Evolutionary conservation across 2,113 vertebrate genomes (phyloP), one percentile per base, ranked within the genome.

Genomic region (Rhombomys opimus): DNA sequence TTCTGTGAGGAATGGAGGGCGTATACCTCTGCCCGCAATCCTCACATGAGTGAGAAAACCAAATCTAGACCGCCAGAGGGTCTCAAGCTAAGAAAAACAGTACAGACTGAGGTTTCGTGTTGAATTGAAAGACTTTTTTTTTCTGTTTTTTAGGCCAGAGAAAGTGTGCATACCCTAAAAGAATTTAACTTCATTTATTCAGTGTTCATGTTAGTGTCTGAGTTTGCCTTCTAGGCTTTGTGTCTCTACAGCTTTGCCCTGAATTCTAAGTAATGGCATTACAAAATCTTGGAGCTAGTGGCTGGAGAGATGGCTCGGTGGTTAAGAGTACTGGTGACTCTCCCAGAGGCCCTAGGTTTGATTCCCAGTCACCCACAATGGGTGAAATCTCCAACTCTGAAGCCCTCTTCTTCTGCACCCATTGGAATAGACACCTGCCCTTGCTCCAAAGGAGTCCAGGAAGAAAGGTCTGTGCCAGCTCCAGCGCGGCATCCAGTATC

Each of bases 31-130:
- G 52, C 50, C 15, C 50, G 46, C 1, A 27, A 78, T n/a, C 41
- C 18, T 59, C 32, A 75, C 30, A 67, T 52, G 75, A 84, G 20
- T 25, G 46, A 35, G 25, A 80, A 70, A 90, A 84, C 20, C 73
- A 82, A 73, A 77, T 67, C 46, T 61, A 81, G 38, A n/a, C 61
- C 35, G 65, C 63, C 1, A 84, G 15, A 27, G 23, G n/a, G 78
- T 15, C 65, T 32, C 30, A 54, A 76, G 86, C 84, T 87, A 75
- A 91, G 73, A 87, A 91, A 95, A 86, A 73, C 12, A 57, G 32
- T 6, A 50, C 30, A 68, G 7, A 63, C 13, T 0, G 0, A 27
- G 17, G 27, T 41, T 93, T 22, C 25, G 7, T n/a, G 25, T 57
- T 73, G 46, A 73, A 61, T 75, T n/a, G 12, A 93, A 46, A 65